phyloP scores from a whole-genome alignment of 2,113 vertebrate species.

The Callopanchax toddi region DNA sequence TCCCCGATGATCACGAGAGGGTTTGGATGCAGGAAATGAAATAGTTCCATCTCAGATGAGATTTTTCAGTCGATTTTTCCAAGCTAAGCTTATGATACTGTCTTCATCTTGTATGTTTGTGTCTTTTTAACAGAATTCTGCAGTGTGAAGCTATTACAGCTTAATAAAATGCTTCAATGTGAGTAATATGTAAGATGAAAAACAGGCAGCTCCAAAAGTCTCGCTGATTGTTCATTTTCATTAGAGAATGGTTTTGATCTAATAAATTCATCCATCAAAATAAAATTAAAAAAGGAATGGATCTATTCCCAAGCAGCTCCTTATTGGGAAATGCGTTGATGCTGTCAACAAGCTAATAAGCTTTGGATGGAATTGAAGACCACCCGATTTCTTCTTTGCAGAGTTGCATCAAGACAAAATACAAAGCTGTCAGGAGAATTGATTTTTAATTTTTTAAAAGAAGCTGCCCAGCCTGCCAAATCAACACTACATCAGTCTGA shows the following conservation, averaged over 20 bases:
- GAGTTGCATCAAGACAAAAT: constrained; percentile 39
- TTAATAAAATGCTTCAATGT: neutral
- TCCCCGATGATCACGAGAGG: constrained; percentile 72
- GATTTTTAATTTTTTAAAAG: constrained; percentile 36
- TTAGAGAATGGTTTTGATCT: constrained; percentile 42
- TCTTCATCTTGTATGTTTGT: constrained; percentile 20
- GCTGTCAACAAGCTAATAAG: constrained; percentile 59
- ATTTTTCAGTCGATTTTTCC: constrained; percentile 56
- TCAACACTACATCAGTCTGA: constrained; percentile 50
- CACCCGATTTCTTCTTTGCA: constrained; percentile 39
- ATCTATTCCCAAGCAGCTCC: constrained; percentile 25
- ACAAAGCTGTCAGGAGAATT: constrained; percentile 29
- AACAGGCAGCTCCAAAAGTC: neutral
- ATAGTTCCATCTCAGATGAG: constrained; percentile 71
- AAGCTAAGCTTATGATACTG: constrained; percentile 53
- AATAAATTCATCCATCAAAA: constrained; percentile 19
- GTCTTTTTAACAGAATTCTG: constrained; percentile 6
- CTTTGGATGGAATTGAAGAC: constrained; percentile 40
- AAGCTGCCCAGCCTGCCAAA: constrained; percentile 60
- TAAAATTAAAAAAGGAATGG: constrained; percentile 66
- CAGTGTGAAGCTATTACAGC: constrained; percentile 6
- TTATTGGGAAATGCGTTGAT: constrained; percentile 57
- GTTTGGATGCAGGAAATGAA: constrained; percentile 67
- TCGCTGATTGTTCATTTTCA: constrained; percentile 29
- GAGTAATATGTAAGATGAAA: neutral